Percentiles rank a stretch among this genome's conserved stretches.
Conservation (phyloP, 2,888 invertebrate species). For the Nebria salina region DNA sequence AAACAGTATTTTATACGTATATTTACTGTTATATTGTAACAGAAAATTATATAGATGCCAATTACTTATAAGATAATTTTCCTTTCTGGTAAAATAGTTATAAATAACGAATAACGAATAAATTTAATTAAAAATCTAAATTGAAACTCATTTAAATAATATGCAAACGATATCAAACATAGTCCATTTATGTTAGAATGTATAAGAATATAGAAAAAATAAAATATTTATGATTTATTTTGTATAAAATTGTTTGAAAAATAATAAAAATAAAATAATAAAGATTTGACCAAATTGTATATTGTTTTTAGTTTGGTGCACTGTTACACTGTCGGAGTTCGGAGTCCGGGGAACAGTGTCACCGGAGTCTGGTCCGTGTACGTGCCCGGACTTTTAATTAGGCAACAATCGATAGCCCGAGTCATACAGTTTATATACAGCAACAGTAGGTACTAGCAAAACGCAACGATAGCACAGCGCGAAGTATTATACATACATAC, state of each 20-base stretch:
- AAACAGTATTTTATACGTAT: too few species aligned
- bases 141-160: too few species aligned
- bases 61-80: too few species aligned
- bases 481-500: background rate
- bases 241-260: background rate
- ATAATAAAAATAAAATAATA: background rate
- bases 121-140: too few species aligned
- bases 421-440: conserved; percentile 21
- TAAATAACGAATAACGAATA: too few species aligned
- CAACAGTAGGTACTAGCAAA: background rate
- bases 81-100: too few species aligned
- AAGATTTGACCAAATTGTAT: conserved; percentile 1
- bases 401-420: conserved; percentile 61
- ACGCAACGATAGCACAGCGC: background rate
- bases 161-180: too few species aligned
- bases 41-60: too few species aligned
- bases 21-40: too few species aligned
- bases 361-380: conserved; percentile 61
- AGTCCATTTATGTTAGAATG: too few species aligned
- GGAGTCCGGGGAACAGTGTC: conserved; percentile 61
- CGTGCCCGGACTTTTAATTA: conserved; percentile 64
- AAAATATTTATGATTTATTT: too few species aligned
- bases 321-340: background rate
- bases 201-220: too few species aligned
- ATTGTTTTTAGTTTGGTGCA: conserved; percentile 38